Percentiles rank a stretch among this genome's conserved stretches.
Conservation (phyloP, 2,113 vertebrate genomes). For the Oceanodroma tethys region DNA sequence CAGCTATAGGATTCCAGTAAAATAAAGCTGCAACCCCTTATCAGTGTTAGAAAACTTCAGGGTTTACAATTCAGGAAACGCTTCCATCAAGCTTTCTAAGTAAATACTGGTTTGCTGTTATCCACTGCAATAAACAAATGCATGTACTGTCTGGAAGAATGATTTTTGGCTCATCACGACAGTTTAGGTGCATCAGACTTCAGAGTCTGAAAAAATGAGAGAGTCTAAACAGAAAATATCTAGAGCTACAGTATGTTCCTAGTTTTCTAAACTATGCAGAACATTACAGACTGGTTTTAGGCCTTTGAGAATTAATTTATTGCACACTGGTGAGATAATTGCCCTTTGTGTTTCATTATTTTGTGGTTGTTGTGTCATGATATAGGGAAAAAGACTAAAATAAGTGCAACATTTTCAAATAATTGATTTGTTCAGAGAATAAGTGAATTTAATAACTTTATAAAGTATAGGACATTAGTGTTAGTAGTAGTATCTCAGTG, state of each 20-base stretch:
- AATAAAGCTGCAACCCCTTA: background rate
- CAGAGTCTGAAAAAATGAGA: background rate
- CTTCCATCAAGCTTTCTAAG: background rate
- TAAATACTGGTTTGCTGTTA: background rate
- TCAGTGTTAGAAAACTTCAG: background rate
- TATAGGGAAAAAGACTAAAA: background rate
- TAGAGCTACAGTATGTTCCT: background rate
- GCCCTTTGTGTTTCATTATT: background rate
- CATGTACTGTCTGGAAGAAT: background rate
- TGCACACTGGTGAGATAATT: background rate
- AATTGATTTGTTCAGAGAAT: background rate
- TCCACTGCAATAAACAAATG: background rate
- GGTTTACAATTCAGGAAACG: background rate
- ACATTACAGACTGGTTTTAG: background rate
- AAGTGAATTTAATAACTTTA: background rate
- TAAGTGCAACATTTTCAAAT: background rate
- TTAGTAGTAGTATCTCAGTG: background rate
- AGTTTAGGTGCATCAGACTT: background rate
- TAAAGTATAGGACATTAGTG: background rate
- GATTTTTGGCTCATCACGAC: background rate
- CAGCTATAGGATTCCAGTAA: background rate
- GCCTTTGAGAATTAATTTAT: background rate
- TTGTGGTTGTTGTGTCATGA: background rate
- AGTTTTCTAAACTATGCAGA: background rate
- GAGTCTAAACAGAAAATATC: background rate